phyloP scores from a whole-genome alignment of 2,888 invertebrate species.

The Volucella bombylans region DNA sequence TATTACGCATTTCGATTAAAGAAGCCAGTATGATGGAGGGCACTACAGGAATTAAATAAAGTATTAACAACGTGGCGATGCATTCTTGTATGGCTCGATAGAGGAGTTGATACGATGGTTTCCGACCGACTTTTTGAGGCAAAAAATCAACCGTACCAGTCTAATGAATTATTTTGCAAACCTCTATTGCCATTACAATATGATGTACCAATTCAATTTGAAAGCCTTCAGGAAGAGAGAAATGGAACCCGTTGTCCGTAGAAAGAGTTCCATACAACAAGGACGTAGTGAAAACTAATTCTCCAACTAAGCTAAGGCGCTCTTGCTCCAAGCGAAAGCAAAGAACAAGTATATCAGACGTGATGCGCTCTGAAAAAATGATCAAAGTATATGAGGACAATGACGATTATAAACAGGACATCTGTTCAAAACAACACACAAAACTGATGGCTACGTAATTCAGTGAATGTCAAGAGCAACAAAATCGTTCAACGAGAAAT shows the following conservation, averaged over 20 bases:
- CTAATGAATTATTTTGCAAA: conserved; percentile 49
- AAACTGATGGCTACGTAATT: too few relatives aligned
- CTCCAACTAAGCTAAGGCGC: neutral
- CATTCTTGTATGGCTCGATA: too few relatives aligned
- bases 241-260: neutral
- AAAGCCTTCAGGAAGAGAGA: too few relatives aligned
- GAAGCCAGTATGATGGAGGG: too few relatives aligned
- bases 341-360: neutral
- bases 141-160: neutral
- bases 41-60: too few relatives aligned
- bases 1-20: neutral
- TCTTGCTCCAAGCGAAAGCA: conserved; percentile 24
- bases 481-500: too few relatives aligned
- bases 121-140: too few relatives aligned
- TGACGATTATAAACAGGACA: too few relatives aligned
- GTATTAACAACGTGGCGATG: too few relatives aligned
- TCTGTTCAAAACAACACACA: neutral
- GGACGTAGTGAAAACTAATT: neutral
- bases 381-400: conserved; percentile 1
- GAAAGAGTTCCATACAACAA: neutral
- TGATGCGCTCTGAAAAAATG: neutral
- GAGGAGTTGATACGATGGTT: too few relatives aligned
- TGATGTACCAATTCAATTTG: neutral
- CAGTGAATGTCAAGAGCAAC: too few relatives aligned
- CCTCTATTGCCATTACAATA: conserved; percentile 35